Conservation (phyloP, 2,888 invertebrate genomes). For the Urechis unicinctus region DNA sequence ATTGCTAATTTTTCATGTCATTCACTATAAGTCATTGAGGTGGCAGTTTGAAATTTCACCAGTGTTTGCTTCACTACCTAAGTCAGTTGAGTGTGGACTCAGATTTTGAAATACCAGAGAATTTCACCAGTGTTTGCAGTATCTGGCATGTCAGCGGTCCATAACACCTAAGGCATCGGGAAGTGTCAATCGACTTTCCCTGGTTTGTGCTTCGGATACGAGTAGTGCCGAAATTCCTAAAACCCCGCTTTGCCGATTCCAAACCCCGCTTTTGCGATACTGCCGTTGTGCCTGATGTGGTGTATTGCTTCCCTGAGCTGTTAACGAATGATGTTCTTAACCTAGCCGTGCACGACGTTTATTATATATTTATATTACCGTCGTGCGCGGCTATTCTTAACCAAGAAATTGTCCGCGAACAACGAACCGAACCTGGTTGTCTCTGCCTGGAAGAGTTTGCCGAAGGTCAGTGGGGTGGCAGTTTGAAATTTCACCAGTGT, state of each 20-base stretch:
- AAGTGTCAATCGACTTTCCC: slow-evolving; percentile 28
- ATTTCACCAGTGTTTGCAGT: slow-evolving; percentile 23
- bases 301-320: slow-evolving; percentile 42
- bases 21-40: too few relatives aligned
- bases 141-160: slow-evolving; percentile 38
- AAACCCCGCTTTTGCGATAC: slow-evolving; percentile 25
- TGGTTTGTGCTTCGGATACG: slow-evolving; percentile 31
- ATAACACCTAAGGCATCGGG: slow-evolving; percentile 36
- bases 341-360: too few relatives aligned
- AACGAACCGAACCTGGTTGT: slow-evolving; percentile 29
- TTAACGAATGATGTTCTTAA: slow-evolving; percentile 25
- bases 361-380: too few relatives aligned
- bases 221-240: slow-evolving; percentile 28
- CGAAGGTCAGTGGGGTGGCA: too few relatives aligned
- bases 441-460: slow-evolving; percentile 33
- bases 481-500: too few relatives aligned
- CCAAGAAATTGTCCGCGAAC: slow-evolving; percentile 22
- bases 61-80: too few relatives aligned
- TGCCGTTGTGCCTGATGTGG: slow-evolving; percentile 25
- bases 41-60: too few relatives aligned
- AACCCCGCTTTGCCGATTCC: slow-evolving; percentile 18
- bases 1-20: too few relatives aligned
- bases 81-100: too few relatives aligned
- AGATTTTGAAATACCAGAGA: slow-evolving; percentile 18
- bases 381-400: too few relatives aligned